Evolutionary conservation across 2,888 invertebrate genomes (phyloP).

Genomic region (Schrankia costaestrigalis): DNA sequence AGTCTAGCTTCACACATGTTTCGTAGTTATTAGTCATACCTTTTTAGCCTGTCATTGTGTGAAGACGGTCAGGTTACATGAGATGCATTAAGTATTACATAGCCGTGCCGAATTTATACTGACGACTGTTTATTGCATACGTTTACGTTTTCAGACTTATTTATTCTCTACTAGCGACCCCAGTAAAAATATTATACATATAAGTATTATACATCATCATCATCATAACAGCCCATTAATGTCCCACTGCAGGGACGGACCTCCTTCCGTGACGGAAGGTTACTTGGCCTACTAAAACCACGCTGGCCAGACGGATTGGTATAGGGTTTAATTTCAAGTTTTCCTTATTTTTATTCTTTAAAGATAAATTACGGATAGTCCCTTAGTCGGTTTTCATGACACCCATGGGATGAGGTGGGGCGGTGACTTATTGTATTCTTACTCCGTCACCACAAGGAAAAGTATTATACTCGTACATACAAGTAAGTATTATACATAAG

Average conservation of each 20-base stretch:
- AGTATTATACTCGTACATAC: background rate
- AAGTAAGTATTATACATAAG: too few species aligned
- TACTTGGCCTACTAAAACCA: too few species aligned
- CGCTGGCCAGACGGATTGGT: too few species aligned
- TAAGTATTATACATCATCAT: too few species aligned
- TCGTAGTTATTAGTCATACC: slow-evolving; percentile 30
- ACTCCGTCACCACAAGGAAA: background rate
- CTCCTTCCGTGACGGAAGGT: too few species aligned
- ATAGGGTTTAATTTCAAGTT: too few species aligned
- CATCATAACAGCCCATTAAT: too few species aligned
- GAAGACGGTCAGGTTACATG: slow-evolving; percentile 31
- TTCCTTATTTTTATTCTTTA: background rate
- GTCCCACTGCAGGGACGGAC: too few species aligned
- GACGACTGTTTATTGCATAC: slow-evolving; percentile 16
- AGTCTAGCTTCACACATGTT: slow-evolving; percentile 23
- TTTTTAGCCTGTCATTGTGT: slow-evolving; percentile 28
- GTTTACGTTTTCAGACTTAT: slow-evolving; percentile 23
- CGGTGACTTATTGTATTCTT: background rate
- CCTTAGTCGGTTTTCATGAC: background rate
- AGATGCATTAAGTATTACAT: slow-evolving; percentile 44
- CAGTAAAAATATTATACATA: too few species aligned
- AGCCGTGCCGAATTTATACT: slow-evolving; percentile 37
- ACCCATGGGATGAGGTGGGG: background rate
- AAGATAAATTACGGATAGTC: background rate
- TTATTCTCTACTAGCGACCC: too few species aligned